These are phyloP conservation scores for Gymnorhina tibicen DNA, from an alignment of 2,113 vertebrate species.

Conservation along the genomic window DNA sequence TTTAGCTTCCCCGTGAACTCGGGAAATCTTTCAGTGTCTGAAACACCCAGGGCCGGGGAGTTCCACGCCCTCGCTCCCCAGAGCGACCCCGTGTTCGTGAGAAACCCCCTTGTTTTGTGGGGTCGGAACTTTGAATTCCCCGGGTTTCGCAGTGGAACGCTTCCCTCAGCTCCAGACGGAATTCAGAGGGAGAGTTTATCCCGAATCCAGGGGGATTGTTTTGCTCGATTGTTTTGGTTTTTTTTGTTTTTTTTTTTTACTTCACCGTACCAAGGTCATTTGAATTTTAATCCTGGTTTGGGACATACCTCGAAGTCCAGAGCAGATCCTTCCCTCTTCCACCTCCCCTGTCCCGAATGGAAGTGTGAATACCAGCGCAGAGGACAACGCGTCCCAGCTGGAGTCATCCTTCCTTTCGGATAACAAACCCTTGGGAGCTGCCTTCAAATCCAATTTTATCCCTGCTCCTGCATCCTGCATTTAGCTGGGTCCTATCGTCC, in stretches of 20 bases:
- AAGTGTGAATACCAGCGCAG: background rate
- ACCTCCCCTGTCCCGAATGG: background rate
- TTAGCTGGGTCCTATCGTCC: background rate
- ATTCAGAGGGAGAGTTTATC: background rate
- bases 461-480: background rate
- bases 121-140: background rate
- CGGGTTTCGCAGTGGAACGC: background rate
- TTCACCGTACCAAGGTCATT: background rate
- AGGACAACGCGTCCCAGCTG: background rate
- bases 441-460: background rate
- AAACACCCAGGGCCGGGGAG: background rate
- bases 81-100: background rate
- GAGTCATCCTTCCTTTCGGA: background rate
- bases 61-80: background rate
- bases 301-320: background rate
- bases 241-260: background rate
- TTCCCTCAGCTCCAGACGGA: background rate
- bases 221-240: background rate
- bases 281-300: background rate
- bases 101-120: background rate
- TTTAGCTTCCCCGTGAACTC: background rate
- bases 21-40: background rate
- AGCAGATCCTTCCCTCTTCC: background rate
- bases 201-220: rapidly evolving
- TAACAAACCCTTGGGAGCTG: background rate